Evolutionary conservation across 2,113 vertebrate genomes (phyloP).

Genomic region (Odontesthes bonariensis): DNA sequence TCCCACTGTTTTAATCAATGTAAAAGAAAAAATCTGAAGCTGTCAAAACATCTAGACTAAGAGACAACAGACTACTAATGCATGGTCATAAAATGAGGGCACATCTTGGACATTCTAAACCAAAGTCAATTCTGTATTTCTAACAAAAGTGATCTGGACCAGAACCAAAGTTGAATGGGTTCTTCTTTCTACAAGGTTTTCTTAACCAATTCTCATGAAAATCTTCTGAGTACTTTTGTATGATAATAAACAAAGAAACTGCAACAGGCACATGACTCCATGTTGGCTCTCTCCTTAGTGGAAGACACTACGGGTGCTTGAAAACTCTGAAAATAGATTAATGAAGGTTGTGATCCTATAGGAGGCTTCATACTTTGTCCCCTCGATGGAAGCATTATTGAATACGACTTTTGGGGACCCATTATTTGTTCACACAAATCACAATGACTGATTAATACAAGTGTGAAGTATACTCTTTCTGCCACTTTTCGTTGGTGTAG

Average conservation of each 20-base stretch:
- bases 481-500: too few species aligned
- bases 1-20: neutral
- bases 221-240: neutral
- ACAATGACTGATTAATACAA: neutral
- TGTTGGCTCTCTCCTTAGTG: neutral
- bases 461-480: neutral
- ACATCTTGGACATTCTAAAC: too few species aligned
- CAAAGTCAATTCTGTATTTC: neutral
- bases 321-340: neutral
- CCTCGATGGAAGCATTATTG: neutral
- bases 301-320: neutral
- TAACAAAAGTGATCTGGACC: neutral
- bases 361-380: neutral
- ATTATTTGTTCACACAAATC: neutral
- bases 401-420: neutral
- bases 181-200: neutral
- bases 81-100: neutral
- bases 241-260: neutral
- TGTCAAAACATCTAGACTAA: neutral
- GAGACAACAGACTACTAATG: neutral
- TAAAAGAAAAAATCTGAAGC: neutral
- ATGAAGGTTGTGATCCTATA: neutral
- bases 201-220: neutral
- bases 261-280: neutral
- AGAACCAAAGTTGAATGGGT: too few species aligned